phyloP scores from a whole-genome alignment of 2,888 invertebrate genomes.

The Hirtodrosophila histrioides region DNA sequence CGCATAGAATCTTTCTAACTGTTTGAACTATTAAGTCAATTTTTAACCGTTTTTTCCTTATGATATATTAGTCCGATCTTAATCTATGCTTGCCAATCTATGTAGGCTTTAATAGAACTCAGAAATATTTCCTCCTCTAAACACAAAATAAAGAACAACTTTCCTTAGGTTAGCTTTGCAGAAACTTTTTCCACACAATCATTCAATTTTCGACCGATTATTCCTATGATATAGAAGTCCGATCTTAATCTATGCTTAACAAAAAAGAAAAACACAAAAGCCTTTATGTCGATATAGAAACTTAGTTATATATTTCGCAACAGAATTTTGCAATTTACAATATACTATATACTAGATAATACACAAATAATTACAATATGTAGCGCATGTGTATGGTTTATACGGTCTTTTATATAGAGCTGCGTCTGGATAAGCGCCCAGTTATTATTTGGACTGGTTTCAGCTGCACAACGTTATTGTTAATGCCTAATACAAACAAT shows the following conservation, averaged over 20 bases:
- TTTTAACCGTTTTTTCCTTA: too few relatives aligned
- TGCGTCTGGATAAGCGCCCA: conserved; percentile 28
- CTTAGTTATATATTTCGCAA: conserved; percentile 64
- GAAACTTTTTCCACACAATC: too few relatives aligned
- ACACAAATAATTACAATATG: conserved; percentile 40
- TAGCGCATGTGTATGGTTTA: conserved; percentile 21
- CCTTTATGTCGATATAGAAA: conserved; percentile 32
- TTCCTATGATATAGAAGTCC: too few relatives aligned
- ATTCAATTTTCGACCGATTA: too few relatives aligned
- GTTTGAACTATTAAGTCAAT: too few relatives aligned
- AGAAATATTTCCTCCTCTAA: too few relatives aligned
- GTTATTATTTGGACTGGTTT: conserved; percentile 5
- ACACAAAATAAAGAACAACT: too few relatives aligned
- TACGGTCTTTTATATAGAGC: conserved; percentile 16
- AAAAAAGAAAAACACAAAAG: not conserved
- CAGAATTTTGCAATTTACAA: conserved; percentile 40
- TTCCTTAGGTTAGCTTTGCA: too few relatives aligned
- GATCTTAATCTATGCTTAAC: too few relatives aligned
- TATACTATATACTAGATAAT: conserved; percentile 51
- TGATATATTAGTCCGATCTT: too few relatives aligned
- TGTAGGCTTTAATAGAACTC: too few relatives aligned
- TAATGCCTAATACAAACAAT: conserved; percentile 19
- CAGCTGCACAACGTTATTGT: conserved; percentile 10
- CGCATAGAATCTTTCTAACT: not conserved
- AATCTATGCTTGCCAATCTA: too few relatives aligned